A percentile compares a stretch with the other conserved stretches of the same genome.
Conservation (phyloP, 2,113 vertebrate species). For the Pedionomus torquatus region DNA sequence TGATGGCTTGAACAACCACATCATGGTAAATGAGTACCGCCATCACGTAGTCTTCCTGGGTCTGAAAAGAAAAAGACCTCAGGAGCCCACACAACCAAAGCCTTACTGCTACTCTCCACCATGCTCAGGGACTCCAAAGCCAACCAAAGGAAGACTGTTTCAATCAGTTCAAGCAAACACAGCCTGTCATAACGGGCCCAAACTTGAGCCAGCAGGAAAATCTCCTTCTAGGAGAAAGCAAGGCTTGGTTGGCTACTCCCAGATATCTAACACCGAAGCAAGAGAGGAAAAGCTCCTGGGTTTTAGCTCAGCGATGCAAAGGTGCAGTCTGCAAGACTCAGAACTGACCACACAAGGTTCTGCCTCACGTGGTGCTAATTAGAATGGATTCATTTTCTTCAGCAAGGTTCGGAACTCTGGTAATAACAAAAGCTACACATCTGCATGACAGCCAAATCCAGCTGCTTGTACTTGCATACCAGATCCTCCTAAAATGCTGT, state of each 20-base stretch:
- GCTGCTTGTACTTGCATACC: neutral
- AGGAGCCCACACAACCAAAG: neutral
- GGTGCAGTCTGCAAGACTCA: neutral
- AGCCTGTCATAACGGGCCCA: neutral
- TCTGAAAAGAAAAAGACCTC: neutral
- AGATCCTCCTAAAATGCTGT: neutral
- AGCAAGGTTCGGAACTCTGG: neutral
- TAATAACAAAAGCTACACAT: neutral
- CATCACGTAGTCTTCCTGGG: neutral
- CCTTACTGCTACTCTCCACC: neutral
- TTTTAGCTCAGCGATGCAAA: neutral
- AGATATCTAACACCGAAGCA: neutral
- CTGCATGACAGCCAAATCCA: neutral
- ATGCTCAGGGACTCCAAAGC: neutral
- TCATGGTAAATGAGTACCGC: accelerated
- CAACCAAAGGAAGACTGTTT: neutral
- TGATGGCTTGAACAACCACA: neutral
- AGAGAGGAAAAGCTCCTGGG: neutral
- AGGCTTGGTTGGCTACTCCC: neutral
- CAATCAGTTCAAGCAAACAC: neutral
- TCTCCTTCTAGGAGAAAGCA: neutral
- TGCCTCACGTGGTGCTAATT: neutral
- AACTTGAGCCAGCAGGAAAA: neutral
- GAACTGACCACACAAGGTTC: neutral
- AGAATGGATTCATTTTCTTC: neutral